Evolutionary conservation across 2,888 invertebrate genomes (phyloP), one percentile per base, ranked within the genome.

Genomic region (Leptarthrus brevirostris): DNA sequence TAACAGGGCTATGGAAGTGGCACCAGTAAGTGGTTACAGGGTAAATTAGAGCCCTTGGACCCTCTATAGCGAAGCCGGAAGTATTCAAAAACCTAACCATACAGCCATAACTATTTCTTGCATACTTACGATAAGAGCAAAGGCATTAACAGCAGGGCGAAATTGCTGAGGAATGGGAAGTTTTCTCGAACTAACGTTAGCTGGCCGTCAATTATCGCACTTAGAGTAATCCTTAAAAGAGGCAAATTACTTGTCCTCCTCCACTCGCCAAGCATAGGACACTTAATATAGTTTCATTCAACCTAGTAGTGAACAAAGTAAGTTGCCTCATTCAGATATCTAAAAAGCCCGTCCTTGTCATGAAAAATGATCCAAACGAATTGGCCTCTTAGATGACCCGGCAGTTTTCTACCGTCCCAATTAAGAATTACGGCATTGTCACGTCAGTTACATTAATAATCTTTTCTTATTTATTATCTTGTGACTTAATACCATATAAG

Each of bases 381-480:
- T 47, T 66, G 26, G 24, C 20, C 16, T 34, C 24, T 14, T 22
- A 47, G 47, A 47, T 47, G 64, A 47, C n/a, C 47, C 24, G 40
- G 18, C 61, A 61, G 36, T 40, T 22, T 24, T 16, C 16, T 16
- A 24, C 47, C 18, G 20, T 26, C 64, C 16, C 24, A 47, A 44
- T 47, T 47, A 66, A 44, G 47, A 66, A 66, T 66, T 66, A 66
- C 47, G 47, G 64, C 47, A 47, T 66, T 66, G 64, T 66, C 64
- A 66, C 36, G 64, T 66, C 47, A 44, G n/a, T 24, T 24, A n/a
- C 47, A 66, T 66, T 66, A 66, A 66, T 66, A 66, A 66, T 34
- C 12, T 40, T 40, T 40, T 40, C 40, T 40, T 12, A 40, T 40
- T 40, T 40, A 40, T 40, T 40, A 40, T 40, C 40, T 12, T 3